Percentiles rank a stretch among this genome's conserved stretches.
Conservation (phyloP, 1,140 invertebrate species). For the Panagrolaimus sp. region DNA sequence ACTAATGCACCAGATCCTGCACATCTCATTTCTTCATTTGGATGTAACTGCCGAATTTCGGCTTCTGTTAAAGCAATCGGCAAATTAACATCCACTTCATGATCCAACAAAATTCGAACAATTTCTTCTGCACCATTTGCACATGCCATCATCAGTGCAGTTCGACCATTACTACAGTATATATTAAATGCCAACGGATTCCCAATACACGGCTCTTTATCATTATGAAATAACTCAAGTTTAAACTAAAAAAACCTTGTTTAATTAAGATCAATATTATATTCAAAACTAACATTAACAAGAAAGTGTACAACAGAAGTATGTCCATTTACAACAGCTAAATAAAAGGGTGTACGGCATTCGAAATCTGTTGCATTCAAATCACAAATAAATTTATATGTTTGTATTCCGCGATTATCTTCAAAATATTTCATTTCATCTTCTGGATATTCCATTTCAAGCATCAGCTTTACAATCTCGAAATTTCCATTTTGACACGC, state of each 20-base stretch:
- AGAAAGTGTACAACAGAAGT: slow-evolving; percentile 72
- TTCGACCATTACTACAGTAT: slow-evolving; percentile 25
- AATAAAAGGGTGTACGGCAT: slow-evolving; percentile 80
- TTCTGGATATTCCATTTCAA: neutral
- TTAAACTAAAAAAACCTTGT: slow-evolving; percentile 19
- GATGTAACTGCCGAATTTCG: slow-evolving; percentile 29
- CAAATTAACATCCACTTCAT: slow-evolving; percentile 64
- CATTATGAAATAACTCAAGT: slow-evolving; percentile 33
- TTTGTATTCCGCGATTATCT: slow-evolving; percentile 17
- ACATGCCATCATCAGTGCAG: slow-evolving; percentile 55
- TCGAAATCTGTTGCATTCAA: slow-evolving; percentile 80
- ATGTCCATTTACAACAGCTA: slow-evolving; percentile 77
- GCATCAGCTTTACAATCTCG: slow-evolving; percentile 38
- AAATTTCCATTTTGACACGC: slow-evolving; percentile 80
- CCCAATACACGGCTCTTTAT: slow-evolving; percentile 48
- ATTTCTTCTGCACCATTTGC: slow-evolving; percentile 40
- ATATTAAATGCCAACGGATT: slow-evolving; percentile 37
- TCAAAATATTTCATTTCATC: neutral
- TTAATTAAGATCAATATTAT: too few species aligned
- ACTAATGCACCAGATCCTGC: slow-evolving; percentile 66
- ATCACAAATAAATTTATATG: slow-evolving; percentile 72
- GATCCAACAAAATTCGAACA: slow-evolving; percentile 65
- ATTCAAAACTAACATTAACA: slow-evolving; percentile 61
- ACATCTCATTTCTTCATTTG: slow-evolving; percentile 38
- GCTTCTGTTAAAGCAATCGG: slow-evolving; percentile 46